Percentiles rank a stretch among this genome's conserved stretches.
Conservation (phyloP, 2,888 invertebrate species). For the Temnothorax rugatulus region DNA sequence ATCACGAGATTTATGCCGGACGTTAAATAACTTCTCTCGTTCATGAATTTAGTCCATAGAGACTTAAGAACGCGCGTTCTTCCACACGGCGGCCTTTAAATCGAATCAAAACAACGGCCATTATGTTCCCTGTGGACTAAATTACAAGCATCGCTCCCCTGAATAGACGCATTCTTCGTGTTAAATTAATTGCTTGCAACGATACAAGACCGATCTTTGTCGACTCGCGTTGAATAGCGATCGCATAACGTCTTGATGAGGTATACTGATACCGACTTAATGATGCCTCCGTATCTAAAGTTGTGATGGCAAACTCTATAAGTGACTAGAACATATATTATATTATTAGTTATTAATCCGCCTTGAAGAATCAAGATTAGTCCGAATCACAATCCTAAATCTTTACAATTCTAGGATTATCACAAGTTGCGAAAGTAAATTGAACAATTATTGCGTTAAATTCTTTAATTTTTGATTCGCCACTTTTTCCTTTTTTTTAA, state of each 20-base stretch:
- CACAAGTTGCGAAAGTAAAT: neutral
- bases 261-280: slow-evolving; percentile 40
- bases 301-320: slow-evolving; percentile 2
- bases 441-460: neutral
- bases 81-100: slow-evolving; percentile 45
- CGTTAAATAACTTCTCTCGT: slow-evolving; percentile 23
- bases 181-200: slow-evolving; percentile 48
- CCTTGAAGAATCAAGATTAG: neutral
- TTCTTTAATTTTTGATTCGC: neutral
- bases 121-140: slow-evolving; percentile 43
- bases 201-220: slow-evolving; percentile 36
- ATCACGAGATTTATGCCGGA: neutral
- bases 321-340: neutral
- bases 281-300: slow-evolving; percentile 21
- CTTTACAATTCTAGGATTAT: neutral
- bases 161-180: slow-evolving; percentile 46
- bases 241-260: slow-evolving; percentile 48
- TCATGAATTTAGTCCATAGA: slow-evolving; percentile 14
- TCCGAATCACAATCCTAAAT: neutral
- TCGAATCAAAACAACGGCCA: slow-evolving; percentile 50
- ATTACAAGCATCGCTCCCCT: slow-evolving; percentile 44
- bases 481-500: neutral
- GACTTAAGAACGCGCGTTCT: slow-evolving; percentile 28
- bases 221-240: slow-evolving; percentile 40
- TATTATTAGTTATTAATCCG: neutral